Conservation (phyloP, 2,113 vertebrate species). For the Sander lucioperca region DNA sequence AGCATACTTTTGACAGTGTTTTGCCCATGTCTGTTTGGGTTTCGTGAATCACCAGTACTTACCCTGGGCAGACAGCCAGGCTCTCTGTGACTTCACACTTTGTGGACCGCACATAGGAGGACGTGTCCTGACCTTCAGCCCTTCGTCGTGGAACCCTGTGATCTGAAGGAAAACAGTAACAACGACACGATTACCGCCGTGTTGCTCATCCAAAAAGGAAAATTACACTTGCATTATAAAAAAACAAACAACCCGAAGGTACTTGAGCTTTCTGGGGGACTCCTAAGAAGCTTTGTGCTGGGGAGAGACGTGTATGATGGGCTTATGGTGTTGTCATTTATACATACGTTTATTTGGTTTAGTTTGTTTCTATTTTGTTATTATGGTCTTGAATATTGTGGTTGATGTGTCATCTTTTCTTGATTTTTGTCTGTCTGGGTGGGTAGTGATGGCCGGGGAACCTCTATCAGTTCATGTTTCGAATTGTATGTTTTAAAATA, state of each 20-base stretch:
- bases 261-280: no score
- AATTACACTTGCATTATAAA: not conserved
- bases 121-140: slow-evolving; percentile 74
- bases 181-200: not conserved
- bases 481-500: no score
- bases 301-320: no score
- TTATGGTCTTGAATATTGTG: no score
- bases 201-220: not conserved
- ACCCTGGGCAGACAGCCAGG: slow-evolving; percentile 83
- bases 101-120: slow-evolving; percentile 83
- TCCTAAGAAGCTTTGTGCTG: no score
- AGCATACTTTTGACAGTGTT: not conserved
- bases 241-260: not conserved
- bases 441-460: no score
- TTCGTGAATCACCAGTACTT: slow-evolving; percentile 27
- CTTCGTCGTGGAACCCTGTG: slow-evolving; percentile 69
- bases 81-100: slow-evolving; percentile 66
- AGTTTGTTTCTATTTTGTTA: no score
- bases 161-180: slow-evolving; percentile 54
- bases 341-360: no score
- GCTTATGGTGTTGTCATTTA: no score
- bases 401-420: no score
- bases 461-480: no score
- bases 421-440: no score
- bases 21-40: not conserved